Base-by-base conservation (phyloP, 2,797 vertebrate species). In the Catamblyrhynchus diadema region DNA sequence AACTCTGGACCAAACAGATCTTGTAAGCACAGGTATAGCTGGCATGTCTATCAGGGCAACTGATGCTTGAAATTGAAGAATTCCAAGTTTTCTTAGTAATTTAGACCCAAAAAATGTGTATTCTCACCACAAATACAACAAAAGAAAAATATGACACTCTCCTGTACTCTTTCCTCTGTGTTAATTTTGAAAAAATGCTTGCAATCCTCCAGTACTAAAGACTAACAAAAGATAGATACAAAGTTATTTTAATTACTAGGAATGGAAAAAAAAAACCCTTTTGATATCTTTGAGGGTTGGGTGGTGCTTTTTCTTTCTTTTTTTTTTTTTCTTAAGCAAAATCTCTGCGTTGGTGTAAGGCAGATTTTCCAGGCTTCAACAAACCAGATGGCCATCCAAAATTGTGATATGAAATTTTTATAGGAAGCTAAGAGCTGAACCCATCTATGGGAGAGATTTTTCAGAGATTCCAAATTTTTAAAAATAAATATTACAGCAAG, bases 361-460 rank as follows among this genome's bases (percentile, higher is more conserved):
- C 98, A 98, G 98, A 98, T 98, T 98, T 98, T 98, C 97, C 86
- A 97, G 94, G 97, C 97, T 97, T 98, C 97, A 98, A 95, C 97
- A 98, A 98, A 98, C 97, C 98, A 98, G 98, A 98, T 98, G 98
- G 98, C 97, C 97, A 97, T 97, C 98, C 98, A 98, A 98, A 98
- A 98, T 98, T 98, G 98, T 96, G 92, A 98, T 97, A 97, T 97
- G 97, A 98, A 97, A 98, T 97, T 98, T 98, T 97, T 98, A 98
- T 97, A 98, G 97, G 97, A 97, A 98, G 96, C 96, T 97, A 95
- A 96, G 97, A 97, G 95, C 96, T 97, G 97, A 97, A 98, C 87
- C 94, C 94, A 96, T 96, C 92, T 97, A 94, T 97, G 89, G 95
- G 95, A 97, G 86, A 94, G 75, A 87, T 90, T 94, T 92, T 97